phyloP scores from a whole-genome alignment of 2,113 vertebrate species.

The Archilochus colubris region DNA sequence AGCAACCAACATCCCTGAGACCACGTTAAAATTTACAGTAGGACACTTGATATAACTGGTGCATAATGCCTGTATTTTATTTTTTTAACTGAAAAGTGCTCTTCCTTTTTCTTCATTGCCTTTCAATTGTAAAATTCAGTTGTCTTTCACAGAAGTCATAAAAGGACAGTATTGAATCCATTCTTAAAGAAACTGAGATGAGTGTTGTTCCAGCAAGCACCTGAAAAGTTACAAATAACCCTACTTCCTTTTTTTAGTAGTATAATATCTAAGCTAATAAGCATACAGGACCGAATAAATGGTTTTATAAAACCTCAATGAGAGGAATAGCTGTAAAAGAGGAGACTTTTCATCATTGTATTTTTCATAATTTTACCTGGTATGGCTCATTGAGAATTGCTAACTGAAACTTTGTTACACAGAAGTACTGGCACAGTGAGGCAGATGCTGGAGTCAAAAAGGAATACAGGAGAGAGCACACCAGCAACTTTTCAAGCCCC shows the following conservation, averaged over 20 bases:
- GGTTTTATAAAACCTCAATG: neutral
- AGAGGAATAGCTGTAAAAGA: neutral
- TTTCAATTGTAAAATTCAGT: neutral
- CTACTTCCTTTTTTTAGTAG: neutral
- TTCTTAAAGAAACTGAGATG: neutral
- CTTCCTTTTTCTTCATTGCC: neutral
- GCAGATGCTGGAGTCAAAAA: slow-evolving; percentile 82
- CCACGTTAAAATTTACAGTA: rapidly evolving
- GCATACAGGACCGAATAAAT: neutral
- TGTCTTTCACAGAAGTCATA: neutral
- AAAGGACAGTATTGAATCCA: neutral
- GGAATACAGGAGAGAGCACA: slow-evolving; percentile 71
- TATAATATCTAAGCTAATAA: neutral
- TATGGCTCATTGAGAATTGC: neutral
- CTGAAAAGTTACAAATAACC: neutral
- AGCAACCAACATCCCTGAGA: neutral
- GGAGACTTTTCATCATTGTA: neutral
- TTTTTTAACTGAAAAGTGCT: neutral
- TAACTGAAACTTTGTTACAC: slow-evolving; percentile 19
- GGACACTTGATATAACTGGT: neutral
- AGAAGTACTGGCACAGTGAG: slow-evolving; percentile 81
- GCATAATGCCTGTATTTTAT: neutral
- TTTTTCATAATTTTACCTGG: neutral
- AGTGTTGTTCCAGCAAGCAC: neutral
- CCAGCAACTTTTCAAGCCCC: slow-evolving; percentile 69